Evolutionary conservation across 2,888 invertebrate genomes (phyloP), one percentile per base, ranked within the genome.

Genomic region (Dasypogon diadema): DNA sequence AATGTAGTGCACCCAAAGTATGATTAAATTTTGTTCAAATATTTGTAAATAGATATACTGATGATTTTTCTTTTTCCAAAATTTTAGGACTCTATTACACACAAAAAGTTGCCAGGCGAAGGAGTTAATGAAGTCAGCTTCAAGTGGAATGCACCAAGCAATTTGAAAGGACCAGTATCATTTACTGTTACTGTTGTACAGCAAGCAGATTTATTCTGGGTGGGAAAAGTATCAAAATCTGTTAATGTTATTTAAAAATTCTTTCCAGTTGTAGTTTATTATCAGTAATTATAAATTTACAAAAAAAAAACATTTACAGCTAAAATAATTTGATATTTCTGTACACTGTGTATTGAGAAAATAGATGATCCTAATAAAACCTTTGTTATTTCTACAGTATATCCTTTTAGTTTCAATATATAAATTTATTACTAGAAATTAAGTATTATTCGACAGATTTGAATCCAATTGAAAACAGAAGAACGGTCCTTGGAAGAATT

Each of bases 161-260:
- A 86, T 76, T 87, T 90, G 80, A 89, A 88, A 81, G 91, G 89
- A 78, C 88, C 89, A 78, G 88, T 91, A 78, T 89, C 89, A 81
- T 89, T 93, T 85, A 91, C 91, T 82, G 91, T 89, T 14, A 92
- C 93, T 42, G 89, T 92, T 74, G 93, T 90, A 37, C 86, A 89
- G 82, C 89, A 91, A 82, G 92, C 92, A n/a, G 91, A 89, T 4
- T 88, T 89, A 12, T 93, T 91, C 87, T 93, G 93, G 93, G 91
- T 91, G 2, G 89, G 88, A 56, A 88, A 91, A 68, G 89, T 91
- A 82, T 89, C 90, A 34, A 89, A 89, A 73, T 88, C 89, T 55
- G 86, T 92, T 75, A 88, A 88, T 84, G 89, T 92, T 77, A 22
- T 48, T 48, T 74, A 74, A n/a, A n/a, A 26, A 22, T 51, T 48